Evolutionary conservation across 2,797 vertebrate species (phyloP).

Genomic region (Euphonia xanthogaster): DNA sequence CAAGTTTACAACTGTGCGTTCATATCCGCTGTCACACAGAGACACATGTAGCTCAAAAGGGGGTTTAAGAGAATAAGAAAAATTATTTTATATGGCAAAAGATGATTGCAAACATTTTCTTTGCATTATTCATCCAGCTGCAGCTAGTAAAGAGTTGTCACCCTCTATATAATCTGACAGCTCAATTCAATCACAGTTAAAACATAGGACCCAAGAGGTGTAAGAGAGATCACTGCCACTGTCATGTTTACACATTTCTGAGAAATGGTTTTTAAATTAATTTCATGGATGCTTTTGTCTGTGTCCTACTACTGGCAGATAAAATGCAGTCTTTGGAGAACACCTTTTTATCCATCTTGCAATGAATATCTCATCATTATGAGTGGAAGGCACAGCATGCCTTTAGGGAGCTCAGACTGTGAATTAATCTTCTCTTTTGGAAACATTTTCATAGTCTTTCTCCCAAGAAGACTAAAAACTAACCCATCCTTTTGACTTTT

Average conservation of each 20-base stretch:
- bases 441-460: neutral
- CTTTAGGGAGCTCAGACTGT: neutral
- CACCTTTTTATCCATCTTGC: slow-evolving; percentile 10
- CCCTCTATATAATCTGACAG: slow-evolving; percentile 37
- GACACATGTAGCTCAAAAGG: neutral
- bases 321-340: slow-evolving; percentile 41
- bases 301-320: neutral
- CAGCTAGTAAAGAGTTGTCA: slow-evolving; percentile 22
- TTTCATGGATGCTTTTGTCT: slow-evolving; percentile 22
- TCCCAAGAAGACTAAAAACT: neutral
- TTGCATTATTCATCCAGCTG: slow-evolving; percentile 46
- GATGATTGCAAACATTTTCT: neutral
- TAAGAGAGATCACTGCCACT: slow-evolving; percentile 27
- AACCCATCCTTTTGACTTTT: neutral
- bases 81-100: neutral
- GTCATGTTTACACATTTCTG: slow-evolving; percentile 52
- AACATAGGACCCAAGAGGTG: slow-evolving; percentile 45
- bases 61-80: neutral
- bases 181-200: slow-evolving; percentile 50
- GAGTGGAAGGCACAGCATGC: neutral
- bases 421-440: slow-evolving; percentile 15
- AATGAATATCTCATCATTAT: neutral
- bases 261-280: slow-evolving; percentile 42
- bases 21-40: neutral
- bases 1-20: neutral